Base-by-base conservation (phyloP, 2,888 invertebrate genomes). In the Fragum whitleyi region DNA sequence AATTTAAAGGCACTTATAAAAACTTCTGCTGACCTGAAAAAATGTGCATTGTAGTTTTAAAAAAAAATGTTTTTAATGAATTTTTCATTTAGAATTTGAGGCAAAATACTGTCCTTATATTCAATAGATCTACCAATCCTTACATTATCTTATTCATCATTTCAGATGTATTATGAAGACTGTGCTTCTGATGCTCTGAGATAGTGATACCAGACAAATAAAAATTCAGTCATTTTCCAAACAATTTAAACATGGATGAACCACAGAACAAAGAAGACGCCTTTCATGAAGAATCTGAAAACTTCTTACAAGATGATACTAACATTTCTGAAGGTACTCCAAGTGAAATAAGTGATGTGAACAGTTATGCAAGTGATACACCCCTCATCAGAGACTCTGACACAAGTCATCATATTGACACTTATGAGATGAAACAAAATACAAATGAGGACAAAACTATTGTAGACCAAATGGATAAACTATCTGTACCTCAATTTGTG, bases 291-390 rank as follows among this genome's bases (percentile, higher is more conserved):
- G 9, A n/a, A 1, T 32, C 32, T 42, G 65, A 65, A 19, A 42
- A 23, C 42, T 19, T 65, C 36, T 21, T 65, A 26, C 65, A 65
- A 16, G 42, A 42, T 42, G 21, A 9, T 16, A 2, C 26, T 23
- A 42, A 42, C 5, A 7, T 42, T 11, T 26, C 39, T 7, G 42
- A 65, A 21, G 65, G 36, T 21, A 42, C 65, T 21, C 65, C 65
- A 21, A 65, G 65, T 42, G 65, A 65, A 42, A 9, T 32, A 42
- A 65, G 65, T 65, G 65, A 42, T 65, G 32, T 51, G 6, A 61
- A 36, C 36, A 79, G 79, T 55, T 74, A 68, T 53, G 70, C 65
- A 47, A 79, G 79, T 32, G 74, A 79, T 5, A 70, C 74, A 16
- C 79, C 79, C 16, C 57, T 72, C 19, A 36, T 71, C 23, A 26